phyloP scores from a whole-genome alignment of 2,888 invertebrate genomes.

The Aromia moschata region DNA sequence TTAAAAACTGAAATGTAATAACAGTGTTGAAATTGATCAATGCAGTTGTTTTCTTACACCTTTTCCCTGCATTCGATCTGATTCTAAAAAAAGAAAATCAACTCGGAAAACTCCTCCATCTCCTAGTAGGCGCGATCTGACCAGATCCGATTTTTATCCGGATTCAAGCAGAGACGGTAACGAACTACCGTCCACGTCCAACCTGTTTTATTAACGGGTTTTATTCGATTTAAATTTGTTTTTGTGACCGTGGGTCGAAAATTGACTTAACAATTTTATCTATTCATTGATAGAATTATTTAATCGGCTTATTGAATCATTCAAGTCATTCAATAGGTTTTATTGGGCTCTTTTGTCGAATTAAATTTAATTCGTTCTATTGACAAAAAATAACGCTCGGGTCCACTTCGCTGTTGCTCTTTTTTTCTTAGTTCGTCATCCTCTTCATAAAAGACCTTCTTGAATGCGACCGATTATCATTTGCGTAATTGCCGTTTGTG shows the following conservation, averaged over 20 bases:
- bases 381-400: slow-evolving; percentile 16
- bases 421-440: slow-evolving; percentile 4
- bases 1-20: too few species aligned
- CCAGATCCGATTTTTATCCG: background rate
- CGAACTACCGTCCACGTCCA: slow-evolving; percentile 2
- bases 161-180: background rate
- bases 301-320: slow-evolving; percentile 60
- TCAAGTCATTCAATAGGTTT: slow-evolving; percentile 32
- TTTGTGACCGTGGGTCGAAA: slow-evolving; percentile 42
- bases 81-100: too few species aligned
- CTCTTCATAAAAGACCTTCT: background rate
- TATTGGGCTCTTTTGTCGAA: slow-evolving; percentile 30
- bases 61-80: too few species aligned
- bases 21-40: too few species aligned
- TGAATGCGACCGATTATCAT: slow-evolving; percentile 9
- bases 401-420: background rate
- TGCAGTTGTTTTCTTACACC: too few species aligned
- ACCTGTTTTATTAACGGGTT: slow-evolving; percentile 28
- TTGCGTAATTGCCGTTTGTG: slow-evolving; percentile 9
- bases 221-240: slow-evolving; percentile 36
- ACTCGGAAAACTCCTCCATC: too few species aligned
- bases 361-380: slow-evolving; percentile 20
- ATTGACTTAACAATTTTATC: slow-evolving; percentile 61
- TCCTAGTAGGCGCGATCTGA: too few species aligned
- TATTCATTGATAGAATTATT: slow-evolving; percentile 55